A percentile compares a stretch with the other conserved stretches of the same genome.
These are phyloP conservation scores for Falco peregrinus DNA, from an alignment of 2,797 vertebrate species.

Conservation along the genomic window DNA sequence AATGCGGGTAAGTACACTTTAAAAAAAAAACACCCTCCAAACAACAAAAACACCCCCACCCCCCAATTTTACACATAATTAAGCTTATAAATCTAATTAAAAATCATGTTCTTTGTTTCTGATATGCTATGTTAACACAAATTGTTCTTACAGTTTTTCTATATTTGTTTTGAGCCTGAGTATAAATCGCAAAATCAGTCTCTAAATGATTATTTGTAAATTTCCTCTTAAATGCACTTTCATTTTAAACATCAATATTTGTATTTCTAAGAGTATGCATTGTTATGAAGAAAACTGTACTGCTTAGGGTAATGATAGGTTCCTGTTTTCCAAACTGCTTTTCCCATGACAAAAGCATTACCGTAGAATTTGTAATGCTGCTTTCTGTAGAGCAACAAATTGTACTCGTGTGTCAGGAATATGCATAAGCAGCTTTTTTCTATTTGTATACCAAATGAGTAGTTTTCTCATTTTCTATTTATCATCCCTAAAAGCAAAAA, in stretches of 20 bases:
- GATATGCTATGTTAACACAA: neutral
- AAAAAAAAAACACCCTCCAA: neutral
- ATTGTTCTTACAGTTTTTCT: neutral
- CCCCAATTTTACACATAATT: neutral
- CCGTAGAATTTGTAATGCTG: constrained; percentile 14
- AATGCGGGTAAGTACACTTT: neutral
- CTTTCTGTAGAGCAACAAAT: neutral
- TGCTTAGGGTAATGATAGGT: constrained; percentile 30
- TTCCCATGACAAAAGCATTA: constrained; percentile 33
- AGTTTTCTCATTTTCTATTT: neutral
- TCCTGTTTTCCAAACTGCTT: constrained; percentile 43
- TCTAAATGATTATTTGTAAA: neutral
- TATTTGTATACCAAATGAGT: neutral
- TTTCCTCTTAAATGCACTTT: neutral
- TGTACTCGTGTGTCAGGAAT: neutral
- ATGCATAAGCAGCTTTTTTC: neutral
- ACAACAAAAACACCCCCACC: neutral
- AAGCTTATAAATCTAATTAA: neutral
- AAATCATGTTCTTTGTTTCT: neutral
- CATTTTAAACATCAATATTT: constrained; percentile 15
- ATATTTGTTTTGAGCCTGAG: neutral
- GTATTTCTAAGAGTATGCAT: neutral
- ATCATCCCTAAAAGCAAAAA: neutral
- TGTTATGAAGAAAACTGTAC: neutral
- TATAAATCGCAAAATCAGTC: neutral